These are phyloP conservation scores for Neodiprion lecontei DNA, from an alignment of 1,140 invertebrate genomes.

Conservation along the genomic window DNA sequence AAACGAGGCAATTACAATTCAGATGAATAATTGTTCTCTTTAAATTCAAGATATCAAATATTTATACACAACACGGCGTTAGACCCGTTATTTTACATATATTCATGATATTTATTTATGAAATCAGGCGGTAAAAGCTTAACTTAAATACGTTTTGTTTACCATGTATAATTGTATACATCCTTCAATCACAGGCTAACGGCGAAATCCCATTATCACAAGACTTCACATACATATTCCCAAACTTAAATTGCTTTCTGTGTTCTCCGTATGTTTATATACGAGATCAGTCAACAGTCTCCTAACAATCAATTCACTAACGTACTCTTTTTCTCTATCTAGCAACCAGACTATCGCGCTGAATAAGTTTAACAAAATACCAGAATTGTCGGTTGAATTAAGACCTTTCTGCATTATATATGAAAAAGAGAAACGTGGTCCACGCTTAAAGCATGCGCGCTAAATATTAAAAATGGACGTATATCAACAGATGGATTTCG, in stretches of 20 bases:
- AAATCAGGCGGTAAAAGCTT: neutral
- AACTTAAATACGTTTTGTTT: neutral
- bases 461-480: no score
- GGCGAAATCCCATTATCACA: neutral
- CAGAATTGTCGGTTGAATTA: no score
- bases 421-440: no score
- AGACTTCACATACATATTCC: neutral
- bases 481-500: no score
- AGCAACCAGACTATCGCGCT: neutral
- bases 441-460: no score
- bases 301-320: neutral
- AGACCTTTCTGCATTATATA: no score
- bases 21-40: neutral
- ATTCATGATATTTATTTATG: neutral
- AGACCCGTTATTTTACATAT: neutral
- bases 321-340: neutral
- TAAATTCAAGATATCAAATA: neutral
- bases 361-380: no score
- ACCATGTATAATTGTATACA: constrained; percentile 6
- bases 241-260: neutral
- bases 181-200: neutral
- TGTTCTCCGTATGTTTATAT: neutral
- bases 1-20: no score
- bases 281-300: neutral
- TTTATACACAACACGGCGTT: neutral